Evolutionary conservation across 2,113 vertebrate species (phyloP).

Genomic region (Conger conger): DNA sequence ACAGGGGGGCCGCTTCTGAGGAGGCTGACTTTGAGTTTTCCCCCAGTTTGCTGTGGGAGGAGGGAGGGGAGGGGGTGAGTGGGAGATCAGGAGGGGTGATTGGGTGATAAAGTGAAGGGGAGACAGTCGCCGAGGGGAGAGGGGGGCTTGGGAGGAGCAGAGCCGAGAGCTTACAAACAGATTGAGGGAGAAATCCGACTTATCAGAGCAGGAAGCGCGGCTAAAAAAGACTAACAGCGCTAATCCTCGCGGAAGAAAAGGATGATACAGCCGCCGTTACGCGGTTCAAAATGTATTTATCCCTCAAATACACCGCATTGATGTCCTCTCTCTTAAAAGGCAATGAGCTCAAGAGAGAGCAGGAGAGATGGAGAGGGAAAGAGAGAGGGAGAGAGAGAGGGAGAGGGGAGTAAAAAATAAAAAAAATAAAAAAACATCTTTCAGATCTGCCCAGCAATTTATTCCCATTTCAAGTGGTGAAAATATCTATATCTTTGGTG

Average conservation of each 20-base stretch:
- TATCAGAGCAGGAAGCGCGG: slow-evolving; percentile 67
- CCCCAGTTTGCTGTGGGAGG: slow-evolving; percentile 39
- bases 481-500: slow-evolving; percentile 43
- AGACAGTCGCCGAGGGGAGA: not conserved
- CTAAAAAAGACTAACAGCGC: slow-evolving; percentile 67
- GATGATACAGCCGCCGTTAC: slow-evolving; percentile 64
- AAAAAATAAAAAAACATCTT: slow-evolving; percentile 58
- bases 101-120: slow-evolving; percentile 10
- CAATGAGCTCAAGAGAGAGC: slow-evolving; percentile 58
- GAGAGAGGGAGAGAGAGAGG: slow-evolving; percentile 37
- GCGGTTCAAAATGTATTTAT: slow-evolving; percentile 70
- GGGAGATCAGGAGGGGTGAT: not conserved
- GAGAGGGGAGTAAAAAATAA: slow-evolving; percentile 44
- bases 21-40: slow-evolving; percentile 45
- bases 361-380: slow-evolving; percentile 35
- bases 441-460: slow-evolving; percentile 67
- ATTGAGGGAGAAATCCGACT: slow-evolving; percentile 70
- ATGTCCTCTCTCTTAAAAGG: slow-evolving; percentile 69
- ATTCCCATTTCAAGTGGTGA: slow-evolving; percentile 55
- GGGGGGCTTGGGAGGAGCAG: slow-evolving; percentile 54
- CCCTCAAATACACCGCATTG: slow-evolving; percentile 70
- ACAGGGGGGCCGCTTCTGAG: slow-evolving; percentile 57
- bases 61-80: slow-evolving; percentile 4
- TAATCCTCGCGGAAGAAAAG: slow-evolving; percentile 70
- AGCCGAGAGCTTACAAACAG: slow-evolving; percentile 67